A percentile compares a stretch with the other conserved stretches of the same genome.
Evolutionary conservation across 2,888 invertebrate species (phyloP).

Genomic region (Sarcophaga caerulescens): DNA sequence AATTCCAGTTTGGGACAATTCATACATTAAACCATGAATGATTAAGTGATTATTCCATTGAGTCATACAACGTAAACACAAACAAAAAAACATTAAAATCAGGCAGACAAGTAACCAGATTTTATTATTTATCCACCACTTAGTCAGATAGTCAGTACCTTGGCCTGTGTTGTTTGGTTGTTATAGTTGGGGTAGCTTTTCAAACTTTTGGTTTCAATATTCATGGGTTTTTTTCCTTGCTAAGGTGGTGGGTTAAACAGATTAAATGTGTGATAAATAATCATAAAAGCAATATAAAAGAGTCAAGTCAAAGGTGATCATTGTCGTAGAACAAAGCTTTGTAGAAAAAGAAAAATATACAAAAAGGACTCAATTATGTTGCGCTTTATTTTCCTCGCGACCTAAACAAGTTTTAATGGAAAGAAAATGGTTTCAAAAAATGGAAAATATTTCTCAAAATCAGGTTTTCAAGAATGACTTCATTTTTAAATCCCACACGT

Average conservation of each 20-base stretch:
- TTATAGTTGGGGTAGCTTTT: conserved; percentile 40
- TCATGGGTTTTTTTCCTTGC: background rate
- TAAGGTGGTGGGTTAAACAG: conserved; percentile 58
- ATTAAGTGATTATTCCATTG: conserved; percentile 63
- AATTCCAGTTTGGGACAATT: conserved; percentile 72
- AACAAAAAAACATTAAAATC: background rate
- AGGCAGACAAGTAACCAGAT: conserved; percentile 1
- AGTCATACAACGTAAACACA: conserved; percentile 36
- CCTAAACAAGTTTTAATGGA: too few relatives aligned
- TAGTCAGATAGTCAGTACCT: background rate
- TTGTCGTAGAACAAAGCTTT: background rate
- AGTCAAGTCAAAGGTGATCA: conserved; percentile 34
- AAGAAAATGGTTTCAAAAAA: too few relatives aligned
- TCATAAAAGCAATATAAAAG: background rate
- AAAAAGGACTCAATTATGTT: too few relatives aligned
- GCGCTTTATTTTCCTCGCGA: too few relatives aligned
- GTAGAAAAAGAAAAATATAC: too few relatives aligned
- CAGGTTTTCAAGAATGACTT: too few relatives aligned
- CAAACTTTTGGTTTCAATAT: conserved; percentile 32
- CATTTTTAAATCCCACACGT: too few relatives aligned
- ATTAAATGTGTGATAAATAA: conserved; percentile 20
- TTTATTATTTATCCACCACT: too few relatives aligned
- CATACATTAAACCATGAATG: conserved; percentile 56
- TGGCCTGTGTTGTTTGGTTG: background rate
- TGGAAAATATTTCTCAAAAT: too few relatives aligned